These are phyloP conservation scores for Scaptomyza hsui DNA, from an alignment of 1,140 invertebrate genomes.

Conservation along the genomic window DNA sequence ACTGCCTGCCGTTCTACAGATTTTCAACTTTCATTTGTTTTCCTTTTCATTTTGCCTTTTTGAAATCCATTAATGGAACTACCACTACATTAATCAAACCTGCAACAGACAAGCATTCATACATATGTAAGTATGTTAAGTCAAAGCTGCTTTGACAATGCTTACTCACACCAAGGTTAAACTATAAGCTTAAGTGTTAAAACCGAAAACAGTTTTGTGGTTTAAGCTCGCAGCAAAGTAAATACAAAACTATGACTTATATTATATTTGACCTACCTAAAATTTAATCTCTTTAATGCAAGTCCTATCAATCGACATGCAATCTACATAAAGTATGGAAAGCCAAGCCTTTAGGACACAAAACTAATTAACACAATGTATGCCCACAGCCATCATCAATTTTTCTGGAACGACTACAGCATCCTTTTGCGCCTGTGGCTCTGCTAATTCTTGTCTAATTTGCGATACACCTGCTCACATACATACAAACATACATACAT, in stretches of 20 bases:
- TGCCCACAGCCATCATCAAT: slow-evolving; percentile 62
- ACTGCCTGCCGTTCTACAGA: slow-evolving; percentile 11
- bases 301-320: slow-evolving; percentile 12
- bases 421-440: slow-evolving; percentile 22
- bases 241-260: too few relatives aligned
- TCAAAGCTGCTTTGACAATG: not conserved
- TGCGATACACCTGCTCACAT: slow-evolving; percentile 54
- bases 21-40: slow-evolving; percentile 34
- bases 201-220: not conserved
- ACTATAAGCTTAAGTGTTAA: too few relatives aligned
- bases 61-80: slow-evolving; percentile 45
- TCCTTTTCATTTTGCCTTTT: slow-evolving; percentile 20
- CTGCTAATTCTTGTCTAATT: slow-evolving; percentile 70
- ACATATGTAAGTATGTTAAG: not conserved
- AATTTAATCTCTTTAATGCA: slow-evolving; percentile 1
- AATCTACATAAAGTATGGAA: not conserved
- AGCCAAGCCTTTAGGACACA: slow-evolving; percentile 29
- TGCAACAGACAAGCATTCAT: not conserved
- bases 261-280: not conserved
- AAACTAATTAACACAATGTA: slow-evolving; percentile 71
- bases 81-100: slow-evolving; percentile 54
- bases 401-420: slow-evolving; percentile 26
- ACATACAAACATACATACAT: too few relatives aligned
- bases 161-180: too few relatives aligned
- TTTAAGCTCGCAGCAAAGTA: too few relatives aligned